These are phyloP conservation scores for Parnassius orleans DNA, from an alignment of 2,888 invertebrate species.

Conservation along the genomic window DNA sequence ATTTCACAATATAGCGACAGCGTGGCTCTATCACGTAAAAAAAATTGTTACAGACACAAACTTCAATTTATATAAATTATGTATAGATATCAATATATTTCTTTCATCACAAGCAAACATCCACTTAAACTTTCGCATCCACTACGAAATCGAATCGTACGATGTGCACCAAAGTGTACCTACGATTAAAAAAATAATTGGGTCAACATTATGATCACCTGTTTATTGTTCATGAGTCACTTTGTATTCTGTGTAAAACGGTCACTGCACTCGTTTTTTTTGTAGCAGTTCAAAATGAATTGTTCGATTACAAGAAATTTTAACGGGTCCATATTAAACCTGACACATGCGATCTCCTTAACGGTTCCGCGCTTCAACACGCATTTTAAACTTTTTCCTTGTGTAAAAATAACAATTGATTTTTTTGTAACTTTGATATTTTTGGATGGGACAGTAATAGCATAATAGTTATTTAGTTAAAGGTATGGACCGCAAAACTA, in stretches of 20 bases:
- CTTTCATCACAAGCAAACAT: too few species aligned
- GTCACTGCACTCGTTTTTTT: conserved; percentile 18
- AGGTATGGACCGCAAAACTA: too few species aligned
- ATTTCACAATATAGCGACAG: too few species aligned
- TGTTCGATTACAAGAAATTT: conserved; percentile 23
- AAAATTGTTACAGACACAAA: too few species aligned
- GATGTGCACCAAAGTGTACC: background rate
- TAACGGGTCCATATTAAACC: conserved; percentile 9
- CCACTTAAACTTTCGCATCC: too few species aligned
- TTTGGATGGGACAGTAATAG: too few species aligned
- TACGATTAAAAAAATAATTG: conserved; percentile 2
- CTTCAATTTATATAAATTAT: too few species aligned
- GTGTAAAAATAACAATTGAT: background rate
- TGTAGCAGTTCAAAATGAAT: conserved; percentile 5
- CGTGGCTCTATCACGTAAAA: too few species aligned
- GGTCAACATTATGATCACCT: conserved; percentile 18
- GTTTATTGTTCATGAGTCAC: conserved; percentile 10
- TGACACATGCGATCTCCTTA: conserved; percentile 7
- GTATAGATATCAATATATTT: too few species aligned
- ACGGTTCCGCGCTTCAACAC: background rate
- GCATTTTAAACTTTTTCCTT: conserved; percentile 2
- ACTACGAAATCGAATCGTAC: too few species aligned
- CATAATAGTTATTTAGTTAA: too few species aligned
- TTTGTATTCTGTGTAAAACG: conserved; percentile 12
- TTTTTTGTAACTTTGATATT: too few species aligned